phyloP scores from a whole-genome alignment of 2,888 invertebrate genomes.

The Athalia rosae region DNA sequence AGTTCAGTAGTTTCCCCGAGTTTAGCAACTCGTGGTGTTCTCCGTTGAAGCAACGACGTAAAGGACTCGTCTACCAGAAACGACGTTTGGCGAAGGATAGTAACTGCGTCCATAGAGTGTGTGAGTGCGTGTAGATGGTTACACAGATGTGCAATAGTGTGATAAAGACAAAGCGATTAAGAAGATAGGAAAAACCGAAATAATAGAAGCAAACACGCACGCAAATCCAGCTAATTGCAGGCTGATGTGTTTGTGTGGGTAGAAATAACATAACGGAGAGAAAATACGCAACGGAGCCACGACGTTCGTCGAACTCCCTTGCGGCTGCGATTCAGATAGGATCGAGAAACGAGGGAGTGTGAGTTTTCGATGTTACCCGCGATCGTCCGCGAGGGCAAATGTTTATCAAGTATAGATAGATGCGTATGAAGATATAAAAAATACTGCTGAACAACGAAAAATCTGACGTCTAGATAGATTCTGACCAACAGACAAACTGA shows the following conservation, averaged over 20 bases:
- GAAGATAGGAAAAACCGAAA: neutral
- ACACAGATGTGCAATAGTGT: slow-evolving; percentile 21
- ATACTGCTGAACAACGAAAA: neutral
- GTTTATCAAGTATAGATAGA: slow-evolving; percentile 20
- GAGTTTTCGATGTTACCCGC: slow-evolving; percentile 16
- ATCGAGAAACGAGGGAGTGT: neutral
- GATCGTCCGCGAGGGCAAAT: slow-evolving; percentile 32
- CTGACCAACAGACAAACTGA: neutral
- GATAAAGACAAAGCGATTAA: neutral
- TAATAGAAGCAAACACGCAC: neutral
- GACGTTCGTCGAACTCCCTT: no score
- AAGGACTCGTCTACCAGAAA: slow-evolving; percentile 2
- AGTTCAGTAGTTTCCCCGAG: slow-evolving; percentile 39
- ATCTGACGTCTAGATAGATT: neutral
- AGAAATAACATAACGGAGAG: neutral
- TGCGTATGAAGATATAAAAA: neutral
- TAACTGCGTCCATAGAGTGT: slow-evolving; percentile 37
- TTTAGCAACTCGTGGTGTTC: slow-evolving; percentile 30
- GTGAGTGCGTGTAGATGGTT: slow-evolving; percentile 34
- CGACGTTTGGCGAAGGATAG: neutral
- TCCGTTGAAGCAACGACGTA: neutral
- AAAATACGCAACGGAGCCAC: no score
- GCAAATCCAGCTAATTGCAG: no score
- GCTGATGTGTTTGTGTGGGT: neutral
- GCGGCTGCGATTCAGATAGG: neutral